Base-by-base conservation (phyloP, 2,888 invertebrate genomes). In the Lasioglossum lativentre region DNA sequence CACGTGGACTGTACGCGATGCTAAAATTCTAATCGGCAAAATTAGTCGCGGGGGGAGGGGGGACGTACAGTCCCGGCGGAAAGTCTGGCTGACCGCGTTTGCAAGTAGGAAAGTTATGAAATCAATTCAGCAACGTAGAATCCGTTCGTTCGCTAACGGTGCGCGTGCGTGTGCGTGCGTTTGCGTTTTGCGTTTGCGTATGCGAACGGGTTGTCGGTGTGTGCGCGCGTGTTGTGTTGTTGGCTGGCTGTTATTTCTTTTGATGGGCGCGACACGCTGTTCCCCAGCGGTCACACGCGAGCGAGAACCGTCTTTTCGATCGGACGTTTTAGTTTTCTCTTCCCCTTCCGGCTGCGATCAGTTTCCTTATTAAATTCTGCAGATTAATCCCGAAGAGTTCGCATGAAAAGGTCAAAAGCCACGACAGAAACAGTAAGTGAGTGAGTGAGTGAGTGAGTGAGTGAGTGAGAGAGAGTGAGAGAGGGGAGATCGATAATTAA, bases 1-100 rank as follows among this genome's bases (percentile, higher is more conserved):
- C 78, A 16, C 45, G 70, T 74, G 72, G 89, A 89, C 89, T 93
- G 92, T 93, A 93, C 92, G 71, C 85, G 87, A 91, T 90, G 92
- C 91, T 92, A 91, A 93, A 94, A 94, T 94, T 94, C 93, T 94
- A 94, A 94, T 94, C 93, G 93, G 92, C 92, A 92, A 94, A 94
- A 94, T 94, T 93, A 94, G 93, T 93, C 90, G 90, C 73, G 88
- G 82, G 34, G 12, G 23, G 80, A 86, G 88, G 88, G 85, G 90
- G 52, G 3, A n/a, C 1, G 52, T 94, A 94, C 94, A 94, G 92
- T 93, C 92, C 75, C 63, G 74, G 5, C 77, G 74, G 90, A 92
- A 93, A 94, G 89, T 93, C 83, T 86, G 83, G 85, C 85, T 94
- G 94, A 94, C 94, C 94, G 94, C 93, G 93, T 93, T 94, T 93